Percentiles rank a stretch among this genome's conserved stretches.
Evolutionary conservation across 2,888 invertebrate genomes (phyloP).

Genomic region (Lamellibrachia columna): DNA sequence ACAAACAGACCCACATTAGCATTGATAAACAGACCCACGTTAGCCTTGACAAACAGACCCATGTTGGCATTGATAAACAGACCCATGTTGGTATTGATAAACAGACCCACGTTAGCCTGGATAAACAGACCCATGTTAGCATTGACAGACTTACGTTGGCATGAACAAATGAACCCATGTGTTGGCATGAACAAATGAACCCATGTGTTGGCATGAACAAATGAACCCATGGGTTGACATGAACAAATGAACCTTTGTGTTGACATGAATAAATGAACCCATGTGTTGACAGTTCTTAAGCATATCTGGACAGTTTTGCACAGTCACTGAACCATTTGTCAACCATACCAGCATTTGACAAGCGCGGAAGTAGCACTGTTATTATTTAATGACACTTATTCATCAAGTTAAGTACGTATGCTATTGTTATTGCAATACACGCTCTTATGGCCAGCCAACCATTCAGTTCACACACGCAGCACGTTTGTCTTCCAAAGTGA

Average conservation of each 20-base stretch:
- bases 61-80: no score
- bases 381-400: conserved; percentile 16
- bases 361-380: neutral
- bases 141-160: no score
- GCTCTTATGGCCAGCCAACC: neutral
- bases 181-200: neutral
- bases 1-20: neutral
- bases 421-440: neutral
- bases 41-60: no score
- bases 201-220: neutral
- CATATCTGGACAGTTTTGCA: neutral
- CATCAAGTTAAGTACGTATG: conserved; percentile 12
- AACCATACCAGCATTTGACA: neutral
- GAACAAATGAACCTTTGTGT: no score
- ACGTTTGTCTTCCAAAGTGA: conserved; percentile 5
- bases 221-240: neutral
- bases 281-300: neutral
- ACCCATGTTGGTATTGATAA: no score
- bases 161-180: neutral
- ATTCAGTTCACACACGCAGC: neutral
- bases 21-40: neutral
- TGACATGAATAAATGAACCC: neutral
- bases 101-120: no score
- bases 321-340: neutral
- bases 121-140: no score